phyloP scores from a whole-genome alignment of 2,888 invertebrate species.

The Agonopterix subpropinquella region DNA sequence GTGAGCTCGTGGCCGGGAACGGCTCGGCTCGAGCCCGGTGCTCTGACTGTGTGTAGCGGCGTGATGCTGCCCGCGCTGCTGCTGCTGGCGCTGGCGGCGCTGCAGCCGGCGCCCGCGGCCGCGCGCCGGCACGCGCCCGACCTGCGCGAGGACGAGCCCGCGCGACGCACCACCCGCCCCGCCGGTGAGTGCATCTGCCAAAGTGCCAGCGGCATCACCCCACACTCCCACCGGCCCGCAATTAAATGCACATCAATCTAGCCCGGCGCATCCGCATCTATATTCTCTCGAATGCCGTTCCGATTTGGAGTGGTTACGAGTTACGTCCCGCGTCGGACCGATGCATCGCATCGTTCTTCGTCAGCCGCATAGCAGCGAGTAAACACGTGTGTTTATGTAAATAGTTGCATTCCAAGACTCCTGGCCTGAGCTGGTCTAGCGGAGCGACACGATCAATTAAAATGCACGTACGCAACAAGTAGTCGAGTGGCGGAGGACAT shows the following conservation, averaged over 20 bases:
- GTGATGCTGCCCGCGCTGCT: slow-evolving; percentile 61
- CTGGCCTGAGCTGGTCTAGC: slow-evolving; percentile 15
- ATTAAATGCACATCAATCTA: slow-evolving; percentile 38
- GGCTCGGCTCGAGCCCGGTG: slow-evolving; percentile 37
- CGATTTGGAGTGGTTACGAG: slow-evolving; percentile 17
- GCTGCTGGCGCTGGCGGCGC: slow-evolving; percentile 54
- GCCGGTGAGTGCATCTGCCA: slow-evolving; percentile 76
- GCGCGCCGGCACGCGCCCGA: slow-evolving; percentile 78
- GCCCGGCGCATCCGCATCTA: slow-evolving; percentile 20
- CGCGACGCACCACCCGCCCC: slow-evolving; percentile 77
- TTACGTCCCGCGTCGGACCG: slow-evolving; percentile 6
- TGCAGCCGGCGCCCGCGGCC: slow-evolving; percentile 42
- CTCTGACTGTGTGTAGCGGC: slow-evolving; percentile 36
- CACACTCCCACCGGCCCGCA: slow-evolving; percentile 21
- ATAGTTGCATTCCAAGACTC: slow-evolving; percentile 49
- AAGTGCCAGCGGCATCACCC: slow-evolving; percentile 47
- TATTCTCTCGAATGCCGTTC: slow-evolving; percentile 19
- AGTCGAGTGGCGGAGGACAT: slow-evolving; percentile 9
- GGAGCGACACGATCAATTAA: slow-evolving; percentile 33
- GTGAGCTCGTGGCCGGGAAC: slow-evolving; percentile 68
- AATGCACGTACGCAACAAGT: slow-evolving; percentile 19
- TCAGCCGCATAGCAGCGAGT: slow-evolving; percentile 15
- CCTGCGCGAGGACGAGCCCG: slow-evolving; percentile 80
- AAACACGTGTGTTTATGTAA: slow-evolving; percentile 52
- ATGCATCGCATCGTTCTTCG: slow-evolving; percentile 1